Percentiles rank a stretch among this genome's conserved stretches.
Evolutionary conservation across 2,797 vertebrate species (phyloP).

Genomic region (Acanthiza pusilla): DNA sequence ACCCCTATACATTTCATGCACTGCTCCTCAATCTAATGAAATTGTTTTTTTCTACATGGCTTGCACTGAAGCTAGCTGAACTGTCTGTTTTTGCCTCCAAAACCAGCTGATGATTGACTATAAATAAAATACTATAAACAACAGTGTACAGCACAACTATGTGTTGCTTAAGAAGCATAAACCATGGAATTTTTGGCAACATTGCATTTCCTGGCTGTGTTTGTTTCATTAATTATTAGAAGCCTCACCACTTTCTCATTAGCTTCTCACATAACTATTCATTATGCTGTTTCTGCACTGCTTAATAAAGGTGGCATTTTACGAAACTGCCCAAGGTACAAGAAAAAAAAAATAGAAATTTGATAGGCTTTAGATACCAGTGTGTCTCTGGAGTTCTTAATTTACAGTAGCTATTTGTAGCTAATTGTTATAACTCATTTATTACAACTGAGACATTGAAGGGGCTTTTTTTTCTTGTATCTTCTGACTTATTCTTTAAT

Average conservation of each 20-base stretch:
- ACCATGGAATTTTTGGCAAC: not conserved
- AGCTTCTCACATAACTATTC: not conserved
- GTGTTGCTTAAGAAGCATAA: not conserved
- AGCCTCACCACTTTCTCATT: not conserved
- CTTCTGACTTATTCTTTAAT: not conserved
- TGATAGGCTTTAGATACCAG: not conserved
- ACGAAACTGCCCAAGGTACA: not conserved
- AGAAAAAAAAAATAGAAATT: not conserved
- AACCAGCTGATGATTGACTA: not conserved
- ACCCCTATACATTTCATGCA: not conserved
- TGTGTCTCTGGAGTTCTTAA: not conserved
- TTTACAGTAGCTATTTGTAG: not conserved
- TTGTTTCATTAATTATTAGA: not conserved
- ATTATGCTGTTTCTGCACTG: not conserved
- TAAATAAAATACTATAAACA: not conserved
- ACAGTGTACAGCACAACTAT: not conserved
- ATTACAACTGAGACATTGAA: not conserved
- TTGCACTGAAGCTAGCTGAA: not conserved
- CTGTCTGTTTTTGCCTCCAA: not conserved
- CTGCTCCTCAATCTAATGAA: not conserved
- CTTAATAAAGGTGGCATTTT: not conserved
- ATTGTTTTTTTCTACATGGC: not conserved
- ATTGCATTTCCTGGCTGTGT: not conserved
- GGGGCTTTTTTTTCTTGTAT: not conserved
- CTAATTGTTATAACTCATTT: not conserved